phyloP scores from a whole-genome alignment of 2,113 vertebrate species.

The Periophthalmus modestus region DNA sequence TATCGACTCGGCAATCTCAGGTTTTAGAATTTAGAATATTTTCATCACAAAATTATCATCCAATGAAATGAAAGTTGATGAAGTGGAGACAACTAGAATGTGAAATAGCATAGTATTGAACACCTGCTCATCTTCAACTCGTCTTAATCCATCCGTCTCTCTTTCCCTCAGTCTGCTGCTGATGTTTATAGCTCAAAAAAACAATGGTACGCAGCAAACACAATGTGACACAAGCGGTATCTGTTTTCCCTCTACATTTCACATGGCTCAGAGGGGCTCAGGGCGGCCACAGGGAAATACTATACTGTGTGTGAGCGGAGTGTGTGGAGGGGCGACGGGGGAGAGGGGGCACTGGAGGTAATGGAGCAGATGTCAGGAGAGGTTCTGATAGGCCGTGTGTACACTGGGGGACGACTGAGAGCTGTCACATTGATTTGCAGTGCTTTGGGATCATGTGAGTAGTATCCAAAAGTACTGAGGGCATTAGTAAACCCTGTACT shows the following conservation, averaged over 20 bases:
- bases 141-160: constrained; percentile 3
- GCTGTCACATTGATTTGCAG: constrained; percentile 77
- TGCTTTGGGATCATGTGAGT: constrained; percentile 24
- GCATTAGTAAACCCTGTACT: constrained; percentile 18
- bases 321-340: constrained; percentile 34
- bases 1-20: too few relatives aligned
- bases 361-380: constrained; percentile 76
- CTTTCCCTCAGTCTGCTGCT: constrained; percentile 56
- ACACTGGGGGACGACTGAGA: constrained; percentile 75
- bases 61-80: not conserved
- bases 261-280: constrained; percentile 76
- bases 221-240: constrained; percentile 77
- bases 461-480: constrained; percentile 22
- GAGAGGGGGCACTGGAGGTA: constrained; percentile 67
- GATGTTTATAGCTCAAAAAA: constrained; percentile 71
- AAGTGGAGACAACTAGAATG: not conserved
- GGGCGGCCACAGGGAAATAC: constrained; percentile 57
- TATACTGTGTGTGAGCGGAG: constrained; percentile 22
- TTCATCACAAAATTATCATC: not conserved
- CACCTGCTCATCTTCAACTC: not conserved
- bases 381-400: constrained; percentile 72
- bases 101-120: not conserved
- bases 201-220: constrained; percentile 72
- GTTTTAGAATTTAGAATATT: too few relatives aligned
- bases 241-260: constrained; percentile 74